A percentile compares a stretch with the other conserved stretches of the same genome.
Evolutionary conservation across 2,888 invertebrate species (phyloP).

Genomic region (Sphaeridia pumilis): DNA sequence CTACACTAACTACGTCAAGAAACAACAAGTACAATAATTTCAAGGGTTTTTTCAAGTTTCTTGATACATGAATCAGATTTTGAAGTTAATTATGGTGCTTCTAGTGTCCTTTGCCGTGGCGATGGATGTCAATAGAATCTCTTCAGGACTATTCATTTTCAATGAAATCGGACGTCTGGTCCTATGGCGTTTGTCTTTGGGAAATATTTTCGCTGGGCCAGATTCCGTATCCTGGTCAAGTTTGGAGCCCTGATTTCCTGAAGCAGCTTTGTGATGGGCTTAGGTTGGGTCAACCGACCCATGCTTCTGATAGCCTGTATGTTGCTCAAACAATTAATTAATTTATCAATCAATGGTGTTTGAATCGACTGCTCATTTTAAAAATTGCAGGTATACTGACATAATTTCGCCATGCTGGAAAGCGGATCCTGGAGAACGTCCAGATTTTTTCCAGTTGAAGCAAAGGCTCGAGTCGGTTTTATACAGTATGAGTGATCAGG

Average conservation of each 20-base stretch:
- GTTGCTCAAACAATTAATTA: background rate
- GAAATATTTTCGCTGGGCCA: background rate
- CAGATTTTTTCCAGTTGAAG: background rate
- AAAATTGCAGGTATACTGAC: background rate
- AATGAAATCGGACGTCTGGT: background rate
- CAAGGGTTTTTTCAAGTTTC: background rate
- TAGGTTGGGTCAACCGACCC: background rate
- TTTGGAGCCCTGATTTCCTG: background rate
- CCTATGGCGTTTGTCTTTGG: background rate
- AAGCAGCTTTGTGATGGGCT: background rate
- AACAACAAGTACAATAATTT: background rate
- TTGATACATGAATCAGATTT: background rate
- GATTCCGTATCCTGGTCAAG: background rate
- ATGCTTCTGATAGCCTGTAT: background rate
- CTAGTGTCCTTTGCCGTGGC: background rate
- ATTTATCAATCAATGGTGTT: background rate
- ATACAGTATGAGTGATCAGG: background rate
- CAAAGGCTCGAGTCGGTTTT: background rate
- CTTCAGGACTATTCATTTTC: background rate
- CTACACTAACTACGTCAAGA: conserved; percentile 1
- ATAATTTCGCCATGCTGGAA: background rate
- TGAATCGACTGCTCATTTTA: background rate
- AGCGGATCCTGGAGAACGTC: background rate
- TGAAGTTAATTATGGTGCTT: background rate
- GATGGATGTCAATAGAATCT: conserved; percentile 1